Evolutionary conservation across 2,797 vertebrate species (phyloP).

Genomic region (Notamacropus eugenii): DNA sequence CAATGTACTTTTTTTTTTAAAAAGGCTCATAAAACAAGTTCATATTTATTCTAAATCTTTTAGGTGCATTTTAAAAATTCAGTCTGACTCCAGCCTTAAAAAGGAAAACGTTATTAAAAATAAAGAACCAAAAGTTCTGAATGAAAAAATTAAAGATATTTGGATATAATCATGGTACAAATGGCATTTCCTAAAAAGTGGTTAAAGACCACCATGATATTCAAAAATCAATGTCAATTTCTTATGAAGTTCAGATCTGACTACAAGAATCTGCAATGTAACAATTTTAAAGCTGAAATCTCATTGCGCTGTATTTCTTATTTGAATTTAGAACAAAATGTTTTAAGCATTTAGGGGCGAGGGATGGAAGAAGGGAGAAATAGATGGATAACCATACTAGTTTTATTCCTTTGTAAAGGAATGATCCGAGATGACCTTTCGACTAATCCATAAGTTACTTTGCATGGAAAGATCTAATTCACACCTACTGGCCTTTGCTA

Average conservation of each 20-base stretch:
- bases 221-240: neutral
- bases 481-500: neutral
- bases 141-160: neutral
- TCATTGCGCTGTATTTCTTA: neutral
- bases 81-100: neutral
- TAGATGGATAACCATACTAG: neutral
- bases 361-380: too few relatives aligned
- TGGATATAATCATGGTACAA: neutral
- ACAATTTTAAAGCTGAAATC: neutral
- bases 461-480: neutral
- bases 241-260: neutral
- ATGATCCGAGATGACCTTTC: neutral
- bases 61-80: neutral
- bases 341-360: neutral
- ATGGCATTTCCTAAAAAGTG: neutral
- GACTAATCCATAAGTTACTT: neutral
- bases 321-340: neutral
- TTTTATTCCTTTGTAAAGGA: neutral
- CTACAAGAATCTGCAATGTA: neutral
- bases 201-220: neutral
- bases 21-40: neutral
- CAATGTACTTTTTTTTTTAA: neutral
- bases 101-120: neutral
- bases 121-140: neutral
- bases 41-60: neutral